Evolutionary conservation across 1,140 invertebrate species (phyloP).

Genomic region (Laupala kohalensis): DNA sequence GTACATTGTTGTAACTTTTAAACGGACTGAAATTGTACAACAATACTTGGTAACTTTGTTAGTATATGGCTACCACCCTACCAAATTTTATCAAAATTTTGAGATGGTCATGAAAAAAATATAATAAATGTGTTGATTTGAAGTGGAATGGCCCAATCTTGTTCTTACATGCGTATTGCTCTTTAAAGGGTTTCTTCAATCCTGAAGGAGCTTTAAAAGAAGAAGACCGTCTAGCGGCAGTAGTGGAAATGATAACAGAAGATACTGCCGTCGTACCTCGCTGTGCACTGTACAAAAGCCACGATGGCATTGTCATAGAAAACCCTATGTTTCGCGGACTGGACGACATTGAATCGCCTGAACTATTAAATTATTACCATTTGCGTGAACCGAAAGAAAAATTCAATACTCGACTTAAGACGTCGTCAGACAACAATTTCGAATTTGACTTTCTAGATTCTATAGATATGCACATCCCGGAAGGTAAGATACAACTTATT

Average conservation of each 20-base stretch:
- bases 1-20: no score
- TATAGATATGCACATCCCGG: conserved; percentile 48
- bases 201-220: conserved; percentile 41
- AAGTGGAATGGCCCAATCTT: no score
- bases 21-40: no score
- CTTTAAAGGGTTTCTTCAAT: conserved; percentile 20
- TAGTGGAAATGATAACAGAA: conserved; percentile 49
- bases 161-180: no score
- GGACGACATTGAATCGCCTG: conserved; percentile 37
- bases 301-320: conserved; percentile 45
- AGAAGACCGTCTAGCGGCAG: conserved; percentile 55
- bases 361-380: conserved; percentile 52
- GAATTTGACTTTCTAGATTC: conserved; percentile 63
- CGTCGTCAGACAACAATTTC: conserved; percentile 55
- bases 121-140: no score
- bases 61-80: no score
- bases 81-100: no score
- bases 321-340: conserved; percentile 55
- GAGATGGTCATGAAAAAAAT: no score
- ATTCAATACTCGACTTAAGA: conserved; percentile 56
- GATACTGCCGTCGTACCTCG: conserved; percentile 55
- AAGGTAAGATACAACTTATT: conserved; percentile 25
- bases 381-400: conserved; percentile 46
- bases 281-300: conserved; percentile 51
- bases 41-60: no score